Evolutionary conservation across 2,797 vertebrate genomes (phyloP).

Genomic region (Chromobotia macracanthus): DNA sequence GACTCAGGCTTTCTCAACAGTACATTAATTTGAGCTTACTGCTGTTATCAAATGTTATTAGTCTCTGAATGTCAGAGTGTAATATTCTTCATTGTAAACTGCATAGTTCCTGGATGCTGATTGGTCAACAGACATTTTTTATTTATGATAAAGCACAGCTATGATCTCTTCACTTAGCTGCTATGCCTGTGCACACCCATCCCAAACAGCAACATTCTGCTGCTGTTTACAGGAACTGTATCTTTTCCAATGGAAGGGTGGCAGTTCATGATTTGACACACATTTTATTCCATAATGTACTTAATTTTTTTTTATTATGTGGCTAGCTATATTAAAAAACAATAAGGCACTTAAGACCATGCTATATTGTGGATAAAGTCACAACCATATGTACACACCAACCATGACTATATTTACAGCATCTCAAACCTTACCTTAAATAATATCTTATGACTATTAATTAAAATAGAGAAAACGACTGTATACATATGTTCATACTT

Average conservation of each 20-base stretch:
- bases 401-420: too few species aligned
- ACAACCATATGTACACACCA: too few species aligned
- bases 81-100: background rate
- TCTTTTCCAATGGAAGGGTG: background rate
- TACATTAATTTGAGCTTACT: background rate
- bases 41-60: constrained; percentile 11
- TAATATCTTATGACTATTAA: background rate
- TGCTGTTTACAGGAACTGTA: background rate
- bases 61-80: background rate
- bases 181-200: background rate
- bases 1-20: background rate
- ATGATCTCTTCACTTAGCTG: background rate
- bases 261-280: background rate
- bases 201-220: background rate
- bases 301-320: too few species aligned
- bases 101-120: background rate
- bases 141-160: background rate
- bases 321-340: too few species aligned
- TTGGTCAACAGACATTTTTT: background rate
- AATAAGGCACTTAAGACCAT: too few species aligned
- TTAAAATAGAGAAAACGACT: constrained; percentile 5
- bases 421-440: too few species aligned
- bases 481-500: too few species aligned
- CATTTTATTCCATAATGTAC: background rate
- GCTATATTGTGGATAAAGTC: too few species aligned